Percentiles rank a stretch among this genome's conserved stretches.
Evolutionary conservation across 2,797 vertebrate species (phyloP).

Genomic region (Stomatorhinus walkeri): DNA sequence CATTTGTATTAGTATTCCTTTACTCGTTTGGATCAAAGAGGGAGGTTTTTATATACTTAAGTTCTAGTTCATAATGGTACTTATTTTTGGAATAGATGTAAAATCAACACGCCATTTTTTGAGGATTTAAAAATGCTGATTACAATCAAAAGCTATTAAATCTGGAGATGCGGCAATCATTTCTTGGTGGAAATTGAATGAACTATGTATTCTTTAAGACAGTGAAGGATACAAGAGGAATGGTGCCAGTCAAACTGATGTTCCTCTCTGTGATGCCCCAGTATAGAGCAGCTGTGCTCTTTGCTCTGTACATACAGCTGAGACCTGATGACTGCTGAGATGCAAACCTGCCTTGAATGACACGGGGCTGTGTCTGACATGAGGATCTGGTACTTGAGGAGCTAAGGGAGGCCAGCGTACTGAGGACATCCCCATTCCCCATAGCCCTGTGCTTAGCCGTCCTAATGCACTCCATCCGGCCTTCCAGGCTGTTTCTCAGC

Average conservation of each 20-base stretch:
- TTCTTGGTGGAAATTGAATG: neutral
- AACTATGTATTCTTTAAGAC: no score
- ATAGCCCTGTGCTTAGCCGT: neutral
- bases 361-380: neutral
- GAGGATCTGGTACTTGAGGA: neutral
- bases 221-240: neutral
- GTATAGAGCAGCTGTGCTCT: neutral
- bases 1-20: neutral
- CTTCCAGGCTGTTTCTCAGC: neutral
- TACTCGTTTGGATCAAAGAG: slow-evolving; percentile 17
- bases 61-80: slow-evolving; percentile 18
- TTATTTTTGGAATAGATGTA: neutral
- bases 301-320: neutral
- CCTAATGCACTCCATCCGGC: neutral
- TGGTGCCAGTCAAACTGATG: neutral
- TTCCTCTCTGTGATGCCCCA: neutral
- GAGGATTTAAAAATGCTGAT: neutral
- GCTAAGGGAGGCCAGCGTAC: neutral
- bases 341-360: neutral
- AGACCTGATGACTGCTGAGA: neutral
- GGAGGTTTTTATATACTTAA: slow-evolving; percentile 1
- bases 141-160: slow-evolving; percentile 5
- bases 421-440: neutral
- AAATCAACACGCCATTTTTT: slow-evolving; percentile 15
- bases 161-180: slow-evolving; percentile 6